Evolutionary conservation across 92 coral and sea anemone genomes (phyloP).

Genomic region (Palythoa heliodiscus): DNA sequence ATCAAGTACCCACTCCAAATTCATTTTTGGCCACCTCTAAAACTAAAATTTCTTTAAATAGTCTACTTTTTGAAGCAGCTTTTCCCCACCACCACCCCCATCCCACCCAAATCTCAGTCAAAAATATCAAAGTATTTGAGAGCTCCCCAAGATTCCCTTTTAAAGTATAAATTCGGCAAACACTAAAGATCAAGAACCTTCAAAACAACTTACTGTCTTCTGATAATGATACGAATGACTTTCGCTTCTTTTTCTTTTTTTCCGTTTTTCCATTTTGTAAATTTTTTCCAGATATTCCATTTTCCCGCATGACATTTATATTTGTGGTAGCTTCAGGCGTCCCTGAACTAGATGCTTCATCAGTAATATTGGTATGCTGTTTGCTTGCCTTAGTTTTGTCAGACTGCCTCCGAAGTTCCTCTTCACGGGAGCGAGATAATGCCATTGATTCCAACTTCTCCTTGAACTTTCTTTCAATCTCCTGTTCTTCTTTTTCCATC

Average conservation of each 20-base stretch:
- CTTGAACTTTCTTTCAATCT: constrained; percentile 30
- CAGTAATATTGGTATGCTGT: constrained; percentile 6
- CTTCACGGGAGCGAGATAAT: constrained; percentile 33
- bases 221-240: constrained; percentile 17
- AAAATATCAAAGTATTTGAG: too few species aligned
- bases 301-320: background rate
- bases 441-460: constrained; percentile 36
- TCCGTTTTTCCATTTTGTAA: background rate
- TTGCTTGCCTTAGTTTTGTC: constrained; percentile 7
- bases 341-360: background rate
- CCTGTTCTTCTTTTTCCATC: constrained; percentile 35
- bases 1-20: too few species aligned
- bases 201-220: constrained; percentile 24
- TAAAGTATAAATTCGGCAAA: background rate
- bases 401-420: constrained; percentile 9
- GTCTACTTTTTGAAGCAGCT: too few species aligned
- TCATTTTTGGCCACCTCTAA: too few species aligned
- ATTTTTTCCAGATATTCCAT: background rate
- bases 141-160: background rate
- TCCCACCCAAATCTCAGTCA: too few species aligned
- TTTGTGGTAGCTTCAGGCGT: constrained; percentile 3
- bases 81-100: too few species aligned
- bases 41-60: too few species aligned
- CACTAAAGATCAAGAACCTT: background rate
- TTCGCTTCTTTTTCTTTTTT: background rate